A percentile compares a stretch with the other conserved stretches of the same genome.
Evolutionary conservation across 2,797 vertebrate genomes (phyloP).

Genomic region (Distichodus sexfasciatus): DNA sequence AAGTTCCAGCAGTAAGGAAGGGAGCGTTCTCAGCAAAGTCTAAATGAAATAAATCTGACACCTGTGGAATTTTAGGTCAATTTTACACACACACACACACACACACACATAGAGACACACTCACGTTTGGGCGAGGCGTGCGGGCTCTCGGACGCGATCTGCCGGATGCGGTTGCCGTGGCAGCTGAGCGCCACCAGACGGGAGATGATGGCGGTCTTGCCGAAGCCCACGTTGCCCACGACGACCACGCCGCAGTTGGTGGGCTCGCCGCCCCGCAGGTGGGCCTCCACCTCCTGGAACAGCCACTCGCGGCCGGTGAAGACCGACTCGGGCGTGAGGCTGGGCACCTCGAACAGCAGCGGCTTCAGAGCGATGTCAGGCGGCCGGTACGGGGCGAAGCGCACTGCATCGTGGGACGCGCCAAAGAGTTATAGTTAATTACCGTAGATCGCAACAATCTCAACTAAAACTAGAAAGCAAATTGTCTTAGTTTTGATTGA

Average conservation of each 20-base stretch:
- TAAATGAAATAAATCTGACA: no score
- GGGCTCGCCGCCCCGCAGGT: constrained; percentile 77
- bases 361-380: constrained; percentile 91
- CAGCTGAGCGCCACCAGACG: constrained; percentile 91
- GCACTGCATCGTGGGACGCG: constrained; percentile 65
- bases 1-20: no score
- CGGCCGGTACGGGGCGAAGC: constrained; percentile 83
- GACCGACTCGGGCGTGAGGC: constrained; percentile 85
- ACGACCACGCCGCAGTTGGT: constrained; percentile 85
- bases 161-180: constrained; percentile 88
- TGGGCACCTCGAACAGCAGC: constrained; percentile 91
- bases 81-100: background rate
- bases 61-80: no score
- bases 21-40: no score
- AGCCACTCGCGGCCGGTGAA: constrained; percentile 96
- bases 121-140: constrained; percentile 85
- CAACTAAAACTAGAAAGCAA: no score
- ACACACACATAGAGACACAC: constrained; percentile 47
- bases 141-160: constrained; percentile 79
- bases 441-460: no score
- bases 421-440: background rate
- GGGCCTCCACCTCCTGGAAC: constrained; percentile 89
- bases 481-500: background rate
- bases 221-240: constrained; percentile 90
- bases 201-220: constrained; percentile 91